These are phyloP conservation scores for Linnaemya tessellans DNA, from an alignment of 2,888 invertebrate species.

Conservation along the genomic window DNA sequence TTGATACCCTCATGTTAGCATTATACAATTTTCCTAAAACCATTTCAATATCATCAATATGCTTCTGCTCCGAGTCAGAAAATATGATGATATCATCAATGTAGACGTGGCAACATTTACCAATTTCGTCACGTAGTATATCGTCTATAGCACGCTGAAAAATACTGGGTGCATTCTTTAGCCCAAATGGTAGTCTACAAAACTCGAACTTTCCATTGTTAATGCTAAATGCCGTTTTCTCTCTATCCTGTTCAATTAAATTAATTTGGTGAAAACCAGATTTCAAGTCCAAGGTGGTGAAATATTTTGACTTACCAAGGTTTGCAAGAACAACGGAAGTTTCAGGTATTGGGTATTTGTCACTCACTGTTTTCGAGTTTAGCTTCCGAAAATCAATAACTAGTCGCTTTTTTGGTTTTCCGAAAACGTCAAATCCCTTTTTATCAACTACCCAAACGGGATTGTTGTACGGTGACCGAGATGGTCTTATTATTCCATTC, in stretches of 20 bases:
- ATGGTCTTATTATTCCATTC: too few species aligned
- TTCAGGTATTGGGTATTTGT: constrained; percentile 62
- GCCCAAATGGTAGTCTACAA: too few species aligned
- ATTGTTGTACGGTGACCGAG: too few species aligned
- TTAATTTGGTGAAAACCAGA: constrained; percentile 69
- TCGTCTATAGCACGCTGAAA: constrained; percentile 31
- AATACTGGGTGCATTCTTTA: constrained; percentile 3
- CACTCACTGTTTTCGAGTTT: constrained; percentile 61
- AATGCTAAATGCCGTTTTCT: constrained; percentile 52
- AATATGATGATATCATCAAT: constrained; percentile 53
- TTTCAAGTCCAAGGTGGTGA: constrained; percentile 35
- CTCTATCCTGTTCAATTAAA: constrained; percentile 52
- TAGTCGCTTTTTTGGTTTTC: constrained; percentile 61
- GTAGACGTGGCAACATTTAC: constrained; percentile 19
- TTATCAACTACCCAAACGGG: constrained; percentile 47
- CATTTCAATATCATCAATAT: background rate
- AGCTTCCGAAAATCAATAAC: constrained; percentile 70
- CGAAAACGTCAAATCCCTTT: constrained; percentile 60
- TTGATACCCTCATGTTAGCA: constrained; percentile 16
- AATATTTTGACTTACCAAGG: constrained; percentile 59
- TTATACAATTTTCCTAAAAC: too few species aligned
- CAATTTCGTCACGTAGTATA: background rate
- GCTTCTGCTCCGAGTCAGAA: too few species aligned
- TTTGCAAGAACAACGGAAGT: constrained; percentile 55
- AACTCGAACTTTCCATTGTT: constrained; percentile 50